Conservation (phyloP, 2,113 vertebrate species). For the Benitochromis conjunctus region DNA sequence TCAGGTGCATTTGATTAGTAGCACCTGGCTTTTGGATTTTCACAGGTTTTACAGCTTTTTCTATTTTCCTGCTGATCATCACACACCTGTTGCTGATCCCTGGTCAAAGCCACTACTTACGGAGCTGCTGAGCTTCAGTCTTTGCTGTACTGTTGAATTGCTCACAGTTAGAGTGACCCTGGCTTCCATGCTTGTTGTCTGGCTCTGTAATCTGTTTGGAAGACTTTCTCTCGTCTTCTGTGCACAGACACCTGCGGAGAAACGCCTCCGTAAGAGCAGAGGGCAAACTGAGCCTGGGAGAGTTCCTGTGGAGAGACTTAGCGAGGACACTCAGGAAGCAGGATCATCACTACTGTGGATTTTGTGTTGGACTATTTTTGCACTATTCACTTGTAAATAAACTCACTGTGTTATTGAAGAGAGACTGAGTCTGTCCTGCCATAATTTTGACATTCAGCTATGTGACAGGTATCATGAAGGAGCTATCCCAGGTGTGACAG, state of each 20-base stretch:
- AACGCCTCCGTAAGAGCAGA: background rate
- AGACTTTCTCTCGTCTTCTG: background rate
- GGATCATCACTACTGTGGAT: background rate
- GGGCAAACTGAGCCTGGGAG: background rate
- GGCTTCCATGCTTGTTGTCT: background rate
- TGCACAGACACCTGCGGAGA: background rate
- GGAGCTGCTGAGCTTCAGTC: background rate
- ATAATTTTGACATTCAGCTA: background rate
- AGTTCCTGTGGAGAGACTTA: background rate
- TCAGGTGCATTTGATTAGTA: background rate
- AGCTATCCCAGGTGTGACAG: background rate
- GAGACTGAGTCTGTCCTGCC: background rate
- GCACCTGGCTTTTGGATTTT: background rate
- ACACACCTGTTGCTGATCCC: background rate
- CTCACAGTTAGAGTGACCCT: fast-evolving
- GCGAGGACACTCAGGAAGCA: background rate
- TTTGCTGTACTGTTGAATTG: fast-evolving
- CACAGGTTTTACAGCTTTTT: background rate
- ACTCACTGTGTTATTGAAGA: background rate
- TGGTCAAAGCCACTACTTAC: background rate
- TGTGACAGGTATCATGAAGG: background rate
- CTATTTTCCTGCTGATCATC: background rate
- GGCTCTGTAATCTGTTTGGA: background rate
- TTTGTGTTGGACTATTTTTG: background rate
- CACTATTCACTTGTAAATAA: background rate